Conservation (phyloP, 2,888 invertebrate genomes). For the Esperia sulphurella region DNA sequence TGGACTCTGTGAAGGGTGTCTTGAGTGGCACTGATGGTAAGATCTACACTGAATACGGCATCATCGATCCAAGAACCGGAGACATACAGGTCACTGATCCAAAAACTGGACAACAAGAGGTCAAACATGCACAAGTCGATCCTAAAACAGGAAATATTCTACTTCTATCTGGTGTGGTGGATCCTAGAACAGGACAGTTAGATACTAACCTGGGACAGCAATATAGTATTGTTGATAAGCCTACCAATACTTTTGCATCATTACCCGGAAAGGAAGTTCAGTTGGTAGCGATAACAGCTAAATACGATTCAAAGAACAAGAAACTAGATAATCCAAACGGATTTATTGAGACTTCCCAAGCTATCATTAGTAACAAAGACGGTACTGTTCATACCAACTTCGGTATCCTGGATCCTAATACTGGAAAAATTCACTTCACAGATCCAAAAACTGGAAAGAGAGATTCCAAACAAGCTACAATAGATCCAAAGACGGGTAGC, state of each 20-base stretch:
- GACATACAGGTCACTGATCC: constrained; percentile 64
- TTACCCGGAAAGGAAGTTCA: constrained; percentile 73
- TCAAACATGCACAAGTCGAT: constrained; percentile 64
- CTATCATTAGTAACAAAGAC: constrained; percentile 83
- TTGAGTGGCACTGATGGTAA: constrained; percentile 81
- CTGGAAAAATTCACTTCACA: constrained; percentile 77
- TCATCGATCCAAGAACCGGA: constrained; percentile 81
- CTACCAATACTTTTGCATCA: constrained; percentile 61
- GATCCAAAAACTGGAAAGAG: constrained; percentile 81
- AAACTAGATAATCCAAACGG: constrained; percentile 79
- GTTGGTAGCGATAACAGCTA: constrained; percentile 79
- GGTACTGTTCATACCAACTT: constrained; percentile 84
- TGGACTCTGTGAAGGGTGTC: constrained; percentile 68
- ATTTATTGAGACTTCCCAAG: constrained; percentile 70
- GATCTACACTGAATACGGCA: constrained; percentile 80
- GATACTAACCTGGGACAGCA: constrained; percentile 79
- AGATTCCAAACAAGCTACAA: constrained; percentile 79
- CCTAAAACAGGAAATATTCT: constrained; percentile 76
- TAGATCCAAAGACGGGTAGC: constrained; percentile 78
- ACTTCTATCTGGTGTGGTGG: constrained; percentile 74
- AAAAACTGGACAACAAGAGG: constrained; percentile 64
- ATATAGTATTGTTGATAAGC: constrained; percentile 81
- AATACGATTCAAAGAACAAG: constrained; percentile 80
- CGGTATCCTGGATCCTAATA: constrained; percentile 80
- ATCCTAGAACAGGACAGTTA: constrained; percentile 79